Conservation (phyloP, 2,797 vertebrate species). For the Yasuhikotakia modesta region DNA sequence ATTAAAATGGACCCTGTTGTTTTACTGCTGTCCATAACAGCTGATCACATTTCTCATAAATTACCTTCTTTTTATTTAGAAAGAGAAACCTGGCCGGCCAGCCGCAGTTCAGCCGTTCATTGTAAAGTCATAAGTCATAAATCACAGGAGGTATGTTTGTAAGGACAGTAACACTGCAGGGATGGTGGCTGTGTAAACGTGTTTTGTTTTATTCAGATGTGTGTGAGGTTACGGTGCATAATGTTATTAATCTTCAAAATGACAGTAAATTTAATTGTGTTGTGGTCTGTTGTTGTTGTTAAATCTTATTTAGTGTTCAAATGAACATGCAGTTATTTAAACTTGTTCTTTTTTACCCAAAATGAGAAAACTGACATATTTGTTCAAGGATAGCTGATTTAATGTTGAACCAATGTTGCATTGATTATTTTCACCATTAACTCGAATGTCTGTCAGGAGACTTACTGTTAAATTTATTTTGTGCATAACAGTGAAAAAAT, state of each 20-base stretch:
- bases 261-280: neutral
- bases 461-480: too few relatives aligned
- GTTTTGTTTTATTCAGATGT: neutral
- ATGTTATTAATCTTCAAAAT: neutral
- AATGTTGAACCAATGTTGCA: too few relatives aligned
- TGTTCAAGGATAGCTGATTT: too few relatives aligned
- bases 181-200: neutral
- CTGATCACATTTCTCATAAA: constrained; percentile 58
- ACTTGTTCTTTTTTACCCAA: too few relatives aligned
- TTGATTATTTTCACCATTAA: too few relatives aligned
- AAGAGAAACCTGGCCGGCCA: constrained; percentile 46
- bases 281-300: neutral
- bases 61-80: constrained; percentile 46
- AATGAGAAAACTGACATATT: too few relatives aligned
- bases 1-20: constrained; percentile 65
- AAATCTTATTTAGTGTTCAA: too few relatives aligned
- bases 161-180: neutral
- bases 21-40: constrained; percentile 68
- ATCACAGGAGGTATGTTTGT: constrained; percentile 27
- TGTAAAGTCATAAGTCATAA: constrained; percentile 49
- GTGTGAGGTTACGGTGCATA: too few relatives aligned
- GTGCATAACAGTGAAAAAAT: too few relatives aligned
- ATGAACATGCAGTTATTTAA: too few relatives aligned
- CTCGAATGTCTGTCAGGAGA: too few relatives aligned
- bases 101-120: constrained; percentile 40